A percentile compares a stretch with the other conserved stretches of the same genome.
Evolutionary conservation across 1,140 invertebrate genomes (phyloP).

Genomic region (Ceratosolen fusciceps): DNA sequence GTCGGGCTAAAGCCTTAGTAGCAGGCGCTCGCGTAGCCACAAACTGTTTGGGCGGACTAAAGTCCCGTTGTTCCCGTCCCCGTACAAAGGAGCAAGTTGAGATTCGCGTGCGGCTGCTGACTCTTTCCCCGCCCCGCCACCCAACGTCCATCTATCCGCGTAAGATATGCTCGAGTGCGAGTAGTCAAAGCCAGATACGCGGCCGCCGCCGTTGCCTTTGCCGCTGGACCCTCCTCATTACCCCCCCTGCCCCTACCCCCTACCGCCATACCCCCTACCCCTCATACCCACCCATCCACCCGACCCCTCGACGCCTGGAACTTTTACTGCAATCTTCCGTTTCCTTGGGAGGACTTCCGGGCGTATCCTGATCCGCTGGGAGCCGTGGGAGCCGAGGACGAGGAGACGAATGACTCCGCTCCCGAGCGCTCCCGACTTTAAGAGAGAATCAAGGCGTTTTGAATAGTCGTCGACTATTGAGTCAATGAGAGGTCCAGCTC

Average conservation of each 20-base stretch:
- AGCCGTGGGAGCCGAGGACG: too few species aligned
- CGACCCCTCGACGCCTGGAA: too few species aligned
- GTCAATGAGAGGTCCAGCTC: constrained; percentile 9
- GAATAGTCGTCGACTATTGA: constrained; percentile 1
- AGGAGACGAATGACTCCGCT: not conserved
- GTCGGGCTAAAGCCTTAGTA: not conserved
- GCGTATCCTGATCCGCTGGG: not conserved
- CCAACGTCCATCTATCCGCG: not conserved
- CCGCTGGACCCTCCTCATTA: not conserved
- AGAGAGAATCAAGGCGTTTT: constrained; percentile 10
- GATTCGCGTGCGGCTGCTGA: constrained; percentile 38
- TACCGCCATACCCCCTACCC: not conserved
- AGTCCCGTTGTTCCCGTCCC: constrained; percentile 24
- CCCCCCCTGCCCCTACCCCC: too few species aligned
- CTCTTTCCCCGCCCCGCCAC: not conserved
- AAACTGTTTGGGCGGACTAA: constrained; percentile 31
- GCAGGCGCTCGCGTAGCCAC: not conserved
- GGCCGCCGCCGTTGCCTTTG: not conserved
- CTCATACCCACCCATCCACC: not conserved
- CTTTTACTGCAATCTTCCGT: not conserved
- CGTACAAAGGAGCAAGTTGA: constrained; percentile 33
- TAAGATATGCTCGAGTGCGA: constrained; percentile 26
- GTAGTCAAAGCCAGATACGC: constrained; percentile 43
- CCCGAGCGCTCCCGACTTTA: not conserved
- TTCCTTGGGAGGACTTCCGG: not conserved